phyloP scores from a whole-genome alignment of 1,140 invertebrate species.

The Heterodera carotae region DNA sequence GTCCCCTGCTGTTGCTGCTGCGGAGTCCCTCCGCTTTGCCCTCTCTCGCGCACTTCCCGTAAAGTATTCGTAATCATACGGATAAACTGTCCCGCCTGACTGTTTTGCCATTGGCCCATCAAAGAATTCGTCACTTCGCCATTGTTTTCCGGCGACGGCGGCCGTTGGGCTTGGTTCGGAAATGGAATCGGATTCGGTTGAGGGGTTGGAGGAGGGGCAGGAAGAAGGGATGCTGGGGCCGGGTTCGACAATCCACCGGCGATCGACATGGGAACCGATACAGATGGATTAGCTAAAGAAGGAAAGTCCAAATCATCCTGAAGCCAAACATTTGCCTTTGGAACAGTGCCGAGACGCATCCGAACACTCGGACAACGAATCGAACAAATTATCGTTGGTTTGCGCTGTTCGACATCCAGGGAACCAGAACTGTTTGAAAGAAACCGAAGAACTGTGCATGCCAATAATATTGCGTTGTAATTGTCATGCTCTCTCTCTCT shows the following conservation, averaged over 20 bases:
- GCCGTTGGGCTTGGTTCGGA: neutral
- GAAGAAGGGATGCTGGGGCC: neutral
- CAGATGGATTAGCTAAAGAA: neutral
- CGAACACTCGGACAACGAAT: constrained; percentile 44
- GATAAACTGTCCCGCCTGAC: constrained; percentile 47
- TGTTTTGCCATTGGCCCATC: constrained; percentile 7
- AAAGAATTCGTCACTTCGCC: constrained; percentile 5
- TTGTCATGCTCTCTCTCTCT: no score
- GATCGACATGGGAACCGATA: neutral
- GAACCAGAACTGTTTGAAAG: constrained; percentile 55
- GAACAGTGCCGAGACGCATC: constrained; percentile 48
- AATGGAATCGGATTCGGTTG: neutral
- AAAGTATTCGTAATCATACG: constrained; percentile 53
- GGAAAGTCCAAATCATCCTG: neutral
- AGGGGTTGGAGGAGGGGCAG: neutral
- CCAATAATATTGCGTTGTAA: no score
- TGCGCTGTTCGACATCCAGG: constrained; percentile 59
- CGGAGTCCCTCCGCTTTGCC: constrained; percentile 28
- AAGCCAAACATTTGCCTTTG: constrained; percentile 8
- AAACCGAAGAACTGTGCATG: no score
- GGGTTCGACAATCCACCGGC: neutral
- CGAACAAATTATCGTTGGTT: constrained; percentile 63
- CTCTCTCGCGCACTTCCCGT: constrained; percentile 44
- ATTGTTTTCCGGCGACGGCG: neutral
- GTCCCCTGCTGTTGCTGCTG: constrained; percentile 7